Base-by-base conservation (phyloP, 2,888 invertebrate genomes). In the Eurytoma californica region DNA sequence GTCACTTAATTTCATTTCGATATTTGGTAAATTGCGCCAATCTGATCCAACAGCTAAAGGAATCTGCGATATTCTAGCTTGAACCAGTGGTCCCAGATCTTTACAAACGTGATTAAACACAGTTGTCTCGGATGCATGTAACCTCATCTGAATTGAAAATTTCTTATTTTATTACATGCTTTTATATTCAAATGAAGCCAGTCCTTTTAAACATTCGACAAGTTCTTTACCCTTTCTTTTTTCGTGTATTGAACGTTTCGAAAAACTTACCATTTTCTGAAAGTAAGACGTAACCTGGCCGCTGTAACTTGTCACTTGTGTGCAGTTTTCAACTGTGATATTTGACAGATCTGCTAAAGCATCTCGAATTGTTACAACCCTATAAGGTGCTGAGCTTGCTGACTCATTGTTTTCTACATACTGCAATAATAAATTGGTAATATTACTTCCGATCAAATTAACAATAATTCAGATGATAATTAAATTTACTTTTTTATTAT, bases 1-100 rank as follows among this genome's bases (percentile, higher is more conserved):
- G 89, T 96, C 95, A 1, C 92, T 92, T 30, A 97, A 91, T 39
- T 92, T 89, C 3, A 92, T 92, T 65, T 70, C 69, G 78, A 95
- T 92, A 86, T 97, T 97, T 0, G 97, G 97, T 47, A 97, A 91
- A 88, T 96, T 95, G 55, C 97, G 91, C 97, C 97, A 97, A 88
- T 97, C 97, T 0, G 95, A 94, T 0, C 96, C 96, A 0, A 94
- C 93, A 3, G 92, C 91, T 0, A 93, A 92, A 0, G 97, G 97
- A 77, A 97, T 94, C 80, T 95, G 92, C 28, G 92, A 90, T 86
- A 97, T 96, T 72, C 97, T 92, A 0, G 95, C 95, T 88, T 94
- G 94, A 0, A 96, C 95, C 47, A 97, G 89, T 0, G 95, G 93
- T 51, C 94, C 94, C 95, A 96, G 95, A 85, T 95, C 95, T 88